Base-by-base conservation (phyloP, 2,888 invertebrate species). In the Acronicta leporina region DNA sequence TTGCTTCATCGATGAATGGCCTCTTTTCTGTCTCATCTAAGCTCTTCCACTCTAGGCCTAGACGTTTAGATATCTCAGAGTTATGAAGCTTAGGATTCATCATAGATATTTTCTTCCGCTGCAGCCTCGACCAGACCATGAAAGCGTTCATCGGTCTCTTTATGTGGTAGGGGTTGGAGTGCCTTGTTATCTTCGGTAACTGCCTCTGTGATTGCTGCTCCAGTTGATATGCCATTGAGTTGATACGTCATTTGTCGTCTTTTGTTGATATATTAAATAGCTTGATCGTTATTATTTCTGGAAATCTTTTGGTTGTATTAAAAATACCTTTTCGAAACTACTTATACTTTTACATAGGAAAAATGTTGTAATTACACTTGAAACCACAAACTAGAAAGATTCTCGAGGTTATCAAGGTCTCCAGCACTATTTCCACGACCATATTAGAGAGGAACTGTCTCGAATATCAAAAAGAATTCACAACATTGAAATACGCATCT, bases 141-240 rank as follows among this genome's bases (percentile, higher is more conserved):
- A 99, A 99, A 0, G 99, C 99, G 91, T 99, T 99, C 99, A 99
- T 99, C 13, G 99, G 99, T 74, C 99, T 95, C 87, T 99, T 99
- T 80, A 99, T 98, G 89, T 99, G 98, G 60, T 91, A 94, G 0
- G 93, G 92, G 48, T 92, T 93, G 0, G 90, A 80, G 14, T 97
- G 96, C 69, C 97, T 96, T 43, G 92, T 80, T 47, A 90, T 56
- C 69, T 92, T 92, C 20, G 84, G 81, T 15, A 80, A 70, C 30
- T 85, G 83, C 73, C 91, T 90, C n/a, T 81, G 54, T 25, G 67
- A 20, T 42, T 73, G 72, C 14, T 82, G 76, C n/a, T 91, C 89
- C 59, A 91, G 67, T 71, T 86, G 87, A 70, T 89, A 93, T 67
- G 91, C 88, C 92, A 93, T 93, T 69, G 74, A 79, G 52, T n/a